phyloP scores from a whole-genome alignment of 35 echinoderm and acorn worm species.

The Lytechinus pictus region DNA sequence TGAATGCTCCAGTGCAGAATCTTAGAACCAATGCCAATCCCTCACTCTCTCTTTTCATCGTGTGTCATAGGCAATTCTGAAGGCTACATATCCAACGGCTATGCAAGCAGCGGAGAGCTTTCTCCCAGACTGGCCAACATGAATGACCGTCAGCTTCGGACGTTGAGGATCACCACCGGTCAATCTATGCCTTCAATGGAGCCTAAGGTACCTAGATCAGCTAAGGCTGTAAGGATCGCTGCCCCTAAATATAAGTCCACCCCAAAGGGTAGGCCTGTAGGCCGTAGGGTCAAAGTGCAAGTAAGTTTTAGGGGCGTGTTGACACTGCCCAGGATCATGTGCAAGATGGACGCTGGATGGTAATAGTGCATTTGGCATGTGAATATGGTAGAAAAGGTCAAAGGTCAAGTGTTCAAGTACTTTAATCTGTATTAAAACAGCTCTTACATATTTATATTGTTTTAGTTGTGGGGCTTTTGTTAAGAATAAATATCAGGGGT shows the following conservation, averaged over 20 bases:
- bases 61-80: slow-evolving; percentile 54
- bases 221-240: slow-evolving; percentile 16
- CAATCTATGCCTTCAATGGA: slow-evolving; percentile 82
- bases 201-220: slow-evolving; percentile 76
- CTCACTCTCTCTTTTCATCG: background rate
- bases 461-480: no score
- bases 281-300: slow-evolving; percentile 42
- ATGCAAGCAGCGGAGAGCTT: slow-evolving; percentile 79
- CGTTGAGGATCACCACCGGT: slow-evolving; percentile 84
- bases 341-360: slow-evolving; percentile 32
- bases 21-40: background rate
- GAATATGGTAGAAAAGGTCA: background rate
- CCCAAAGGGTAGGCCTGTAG: background rate
- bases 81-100: slow-evolving; percentile 81
- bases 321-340: background rate
- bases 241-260: slow-evolving; percentile 22
- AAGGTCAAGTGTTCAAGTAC: background rate
- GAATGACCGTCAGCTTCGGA: slow-evolving; percentile 81
- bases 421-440: background rate
- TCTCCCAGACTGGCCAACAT: slow-evolving; percentile 79
- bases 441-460: background rate
- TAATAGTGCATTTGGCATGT: slow-evolving; percentile 20
- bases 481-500: no score
- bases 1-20: background rate
- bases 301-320: background rate